Percentiles rank a stretch among this genome's conserved stretches.
Evolutionary conservation across 2,888 invertebrate genomes (phyloP).

Genomic region (Tribolium freemani): DNA sequence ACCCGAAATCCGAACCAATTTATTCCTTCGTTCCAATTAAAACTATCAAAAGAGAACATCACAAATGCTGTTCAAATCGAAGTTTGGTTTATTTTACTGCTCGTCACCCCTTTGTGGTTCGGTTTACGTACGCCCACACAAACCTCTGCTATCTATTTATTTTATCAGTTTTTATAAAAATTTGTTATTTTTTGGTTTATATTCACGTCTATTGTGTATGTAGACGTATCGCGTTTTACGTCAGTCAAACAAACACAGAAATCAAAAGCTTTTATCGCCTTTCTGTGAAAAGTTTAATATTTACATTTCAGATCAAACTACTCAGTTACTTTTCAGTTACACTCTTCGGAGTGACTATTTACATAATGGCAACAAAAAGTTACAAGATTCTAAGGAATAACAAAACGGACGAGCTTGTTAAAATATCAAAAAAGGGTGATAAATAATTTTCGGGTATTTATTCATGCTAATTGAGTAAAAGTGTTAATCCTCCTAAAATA

Average conservation of each 20-base stretch:
- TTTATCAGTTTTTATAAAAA: constrained; percentile 11
- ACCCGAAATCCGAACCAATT: too few species aligned
- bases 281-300: constrained; percentile 55
- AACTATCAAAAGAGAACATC: too few species aligned
- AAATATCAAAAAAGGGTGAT: background rate
- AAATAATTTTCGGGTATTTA: background rate
- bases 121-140: background rate
- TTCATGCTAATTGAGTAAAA: background rate
- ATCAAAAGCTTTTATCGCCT: constrained; percentile 55
- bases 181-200: constrained; percentile 30
- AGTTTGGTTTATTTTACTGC: background rate
- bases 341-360: constrained; percentile 35
- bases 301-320: constrained; percentile 50
- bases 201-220: constrained; percentile 19
- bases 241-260: constrained; percentile 45
- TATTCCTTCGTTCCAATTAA: too few species aligned
- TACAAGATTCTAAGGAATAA: constrained; percentile 17
- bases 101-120: background rate
- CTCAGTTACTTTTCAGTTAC: constrained; percentile 39
- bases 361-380: constrained; percentile 32
- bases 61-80: background rate
- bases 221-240: constrained; percentile 34
- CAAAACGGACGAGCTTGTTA: constrained; percentile 3
- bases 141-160: constrained; percentile 4
- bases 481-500: background rate